Evolutionary conservation across 2,888 invertebrate species (phyloP).

Genomic region (Neria commutata): DNA sequence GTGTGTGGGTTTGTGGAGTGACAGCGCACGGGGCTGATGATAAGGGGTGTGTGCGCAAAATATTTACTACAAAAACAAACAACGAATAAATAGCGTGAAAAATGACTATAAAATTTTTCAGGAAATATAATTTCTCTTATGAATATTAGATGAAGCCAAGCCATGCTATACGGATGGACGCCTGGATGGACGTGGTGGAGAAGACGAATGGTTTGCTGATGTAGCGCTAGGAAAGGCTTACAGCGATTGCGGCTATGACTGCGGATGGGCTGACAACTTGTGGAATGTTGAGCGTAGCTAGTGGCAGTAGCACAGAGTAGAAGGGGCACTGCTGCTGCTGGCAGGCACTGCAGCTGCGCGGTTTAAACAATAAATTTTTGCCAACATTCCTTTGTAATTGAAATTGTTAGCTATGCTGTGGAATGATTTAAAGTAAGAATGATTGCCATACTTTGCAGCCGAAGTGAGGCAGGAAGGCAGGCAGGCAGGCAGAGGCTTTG

Average conservation of each 20-base stretch:
- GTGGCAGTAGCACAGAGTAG: neutral
- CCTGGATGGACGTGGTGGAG: too few relatives aligned
- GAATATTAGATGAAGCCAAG: slow-evolving; percentile 1
- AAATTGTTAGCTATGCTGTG: slow-evolving; percentile 55
- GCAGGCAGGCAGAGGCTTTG: too few relatives aligned
- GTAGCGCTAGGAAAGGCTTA: neutral
- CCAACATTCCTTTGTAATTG: slow-evolving; percentile 57
- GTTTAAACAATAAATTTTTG: slow-evolving; percentile 56
- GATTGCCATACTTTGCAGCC: slow-evolving; percentile 51
- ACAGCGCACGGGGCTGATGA: too few relatives aligned
- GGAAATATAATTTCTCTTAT: neutral
- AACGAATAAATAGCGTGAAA: neutral
- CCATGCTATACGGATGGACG: too few relatives aligned
- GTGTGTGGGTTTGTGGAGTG: too few relatives aligned
- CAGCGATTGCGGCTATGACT: neutral
- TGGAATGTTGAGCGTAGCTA: neutral
- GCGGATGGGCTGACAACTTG: too few relatives aligned
- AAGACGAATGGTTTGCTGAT: neutral
- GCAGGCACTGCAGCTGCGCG: slow-evolving; percentile 23
- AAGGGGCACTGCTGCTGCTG: neutral
- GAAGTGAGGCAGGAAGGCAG: neutral
- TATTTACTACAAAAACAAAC: neutral
- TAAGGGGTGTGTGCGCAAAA: neutral
- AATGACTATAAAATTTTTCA: neutral
- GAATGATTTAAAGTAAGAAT: slow-evolving; percentile 53